Base-by-base conservation (phyloP, 1,140 invertebrate genomes). In the Ptiloglossa arizonensis region DNA sequence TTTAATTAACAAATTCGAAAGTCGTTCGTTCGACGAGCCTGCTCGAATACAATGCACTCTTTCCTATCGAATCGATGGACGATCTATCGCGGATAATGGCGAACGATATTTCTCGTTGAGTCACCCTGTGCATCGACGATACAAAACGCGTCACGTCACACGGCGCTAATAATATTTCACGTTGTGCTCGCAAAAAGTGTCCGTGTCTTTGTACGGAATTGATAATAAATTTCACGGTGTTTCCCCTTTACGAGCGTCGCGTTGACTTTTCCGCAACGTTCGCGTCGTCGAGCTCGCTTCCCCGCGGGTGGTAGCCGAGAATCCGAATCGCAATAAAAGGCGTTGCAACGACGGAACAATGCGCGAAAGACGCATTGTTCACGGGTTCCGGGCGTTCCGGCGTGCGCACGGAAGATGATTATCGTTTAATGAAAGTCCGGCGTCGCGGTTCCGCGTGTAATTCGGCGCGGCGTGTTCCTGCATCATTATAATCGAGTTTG, bases 401-500 rank as follows among this genome's bases (percentile, higher is more conserved):
- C 27, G 24, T 50, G 22, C 17, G 22, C 46, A 44, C 74, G 74
- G 60, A 70, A 80, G 83, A 83, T 76, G 50, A 70, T 82, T 85
- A 75, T 77, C 77, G 76, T 77, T 81, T 85, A 78, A 81, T 81
- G 81, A 82, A 81, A 76, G 70, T 64, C 71, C 78, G 38, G 24
- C 62, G 38, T 44, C 66, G 74, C 44, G 74, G 64, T 60, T 67
- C 44, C 54, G 74, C 64, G 56, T 84, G 35, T 67, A 80, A 85
- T 82, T 85, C 71, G 59, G 60, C 80, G 56, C 80, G 60, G 57
- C 76, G 69, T 79, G 83, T 71, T 64, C 48, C 66, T 78, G 83
- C 76, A 81, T 85, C 83, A 81, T 85, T 85, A 83, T 83, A 83
- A 85, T 83, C 83, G 70, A 85, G 78, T 85, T 81, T 81, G 69